phyloP scores from a whole-genome alignment of 1,140 invertebrate genomes.

The Drosophila asahinai region DNA sequence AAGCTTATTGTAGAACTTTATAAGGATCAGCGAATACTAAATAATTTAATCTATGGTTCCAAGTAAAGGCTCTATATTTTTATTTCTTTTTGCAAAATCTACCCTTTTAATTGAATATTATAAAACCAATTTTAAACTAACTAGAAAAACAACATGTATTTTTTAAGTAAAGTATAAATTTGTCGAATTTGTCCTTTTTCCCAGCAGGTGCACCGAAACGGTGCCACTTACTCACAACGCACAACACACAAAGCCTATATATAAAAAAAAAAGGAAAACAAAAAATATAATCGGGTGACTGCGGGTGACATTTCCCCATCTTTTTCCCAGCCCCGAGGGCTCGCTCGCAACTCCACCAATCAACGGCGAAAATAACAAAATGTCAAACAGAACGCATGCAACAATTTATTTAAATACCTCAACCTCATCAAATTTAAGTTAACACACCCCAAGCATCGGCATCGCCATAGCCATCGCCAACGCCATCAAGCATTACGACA shows the following conservation, averaged over 20 bases:
- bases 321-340: constrained; percentile 6
- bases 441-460: constrained; percentile 62
- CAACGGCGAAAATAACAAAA: constrained; percentile 80
- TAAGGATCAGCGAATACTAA: too few relatives aligned
- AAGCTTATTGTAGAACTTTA: too few relatives aligned
- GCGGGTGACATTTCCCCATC: constrained; percentile 27
- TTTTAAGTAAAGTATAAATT: background rate
- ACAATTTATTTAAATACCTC: constrained; percentile 83
- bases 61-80: too few relatives aligned
- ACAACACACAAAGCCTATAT: background rate
- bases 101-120: background rate
- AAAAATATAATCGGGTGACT: constrained; percentile 29
- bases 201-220: constrained; percentile 18
- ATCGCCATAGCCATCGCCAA: constrained; percentile 10
- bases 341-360: constrained; percentile 63
- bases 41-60: too few relatives aligned
- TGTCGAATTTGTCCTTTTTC: background rate
- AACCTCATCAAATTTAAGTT: constrained; percentile 76
- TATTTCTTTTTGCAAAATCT: background rate
- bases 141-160: background rate
- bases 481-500: constrained; percentile 41
- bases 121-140: background rate
- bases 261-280: background rate
- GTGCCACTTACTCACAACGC: constrained; percentile 15
- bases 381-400: constrained; percentile 81